Percentiles rank a stretch among this genome's conserved stretches.
phyloP scores from a whole-genome alignment of 1,140 invertebrate genomes.

The Zaprionus africanus region DNA sequence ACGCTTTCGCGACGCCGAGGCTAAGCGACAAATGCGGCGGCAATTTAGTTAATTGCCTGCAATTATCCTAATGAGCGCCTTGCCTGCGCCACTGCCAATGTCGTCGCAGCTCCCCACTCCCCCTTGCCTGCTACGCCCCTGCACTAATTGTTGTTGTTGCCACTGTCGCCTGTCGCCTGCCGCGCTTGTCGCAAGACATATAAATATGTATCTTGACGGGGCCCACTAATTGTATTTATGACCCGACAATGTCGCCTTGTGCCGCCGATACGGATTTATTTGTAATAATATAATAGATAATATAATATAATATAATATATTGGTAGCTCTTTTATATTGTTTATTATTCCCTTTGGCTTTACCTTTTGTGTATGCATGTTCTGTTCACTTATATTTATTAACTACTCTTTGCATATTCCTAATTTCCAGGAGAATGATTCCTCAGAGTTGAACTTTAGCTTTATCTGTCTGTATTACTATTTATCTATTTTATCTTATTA shows the following conservation, averaged over 20 bases:
- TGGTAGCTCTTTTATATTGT: too few relatives aligned
- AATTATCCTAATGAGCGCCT: conserved; percentile 83
- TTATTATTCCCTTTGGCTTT: too few relatives aligned
- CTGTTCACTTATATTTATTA: too few relatives aligned
- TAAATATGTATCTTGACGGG: conserved; percentile 40
- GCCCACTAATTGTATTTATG: conserved; percentile 78
- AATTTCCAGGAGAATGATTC: too few relatives aligned
- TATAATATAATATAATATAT: too few relatives aligned
- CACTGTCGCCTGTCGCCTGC: neutral
- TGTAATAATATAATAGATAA: neutral
- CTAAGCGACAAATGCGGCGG: conserved; percentile 79
- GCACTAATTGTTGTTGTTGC: conserved; percentile 35
- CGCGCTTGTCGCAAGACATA: conserved; percentile 19
- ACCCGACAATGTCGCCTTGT: conserved; percentile 64
- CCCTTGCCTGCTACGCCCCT: neutral
- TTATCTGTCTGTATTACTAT: too few relatives aligned
- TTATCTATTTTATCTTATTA: too few relatives aligned
- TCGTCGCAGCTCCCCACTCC: conserved; percentile 29
- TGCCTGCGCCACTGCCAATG: conserved; percentile 61
- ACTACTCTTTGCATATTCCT: too few relatives aligned
- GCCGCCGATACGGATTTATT: conserved; percentile 3
- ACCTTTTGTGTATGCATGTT: too few relatives aligned
- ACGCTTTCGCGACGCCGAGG: conserved; percentile 32
- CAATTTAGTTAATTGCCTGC: conserved; percentile 83
- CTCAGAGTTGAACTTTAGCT: too few relatives aligned